These are phyloP conservation scores for Paradoxurus hermaphroditus DNA, from an alignment of 2,113 vertebrate genomes.

Conservation along the genomic window DNA sequence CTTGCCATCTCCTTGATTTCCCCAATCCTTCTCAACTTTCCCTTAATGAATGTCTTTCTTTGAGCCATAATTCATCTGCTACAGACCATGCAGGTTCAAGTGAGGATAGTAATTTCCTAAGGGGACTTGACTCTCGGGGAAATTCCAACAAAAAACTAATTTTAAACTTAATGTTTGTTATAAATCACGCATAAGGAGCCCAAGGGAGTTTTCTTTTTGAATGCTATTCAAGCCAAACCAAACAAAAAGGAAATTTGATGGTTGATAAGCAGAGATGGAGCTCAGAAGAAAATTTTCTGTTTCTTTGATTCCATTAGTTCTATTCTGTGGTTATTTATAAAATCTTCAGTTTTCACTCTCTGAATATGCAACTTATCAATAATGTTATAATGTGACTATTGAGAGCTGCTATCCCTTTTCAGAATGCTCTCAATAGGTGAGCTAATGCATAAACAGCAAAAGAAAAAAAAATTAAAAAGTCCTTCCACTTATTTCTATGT, in stretches of 20 bases:
- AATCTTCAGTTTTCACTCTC: background rate
- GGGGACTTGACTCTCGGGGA: conserved; percentile 7
- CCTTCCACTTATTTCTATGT: conserved; percentile 35
- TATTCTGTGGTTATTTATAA: background rate
- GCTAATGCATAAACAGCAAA: background rate
- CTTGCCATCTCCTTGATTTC: background rate
- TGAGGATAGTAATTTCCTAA: conserved; percentile 46
- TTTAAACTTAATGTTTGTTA: conserved; percentile 53
- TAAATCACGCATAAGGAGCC: conserved; percentile 57
- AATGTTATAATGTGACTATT: background rate
- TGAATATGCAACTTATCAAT: background rate
- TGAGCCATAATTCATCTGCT: conserved; percentile 26
- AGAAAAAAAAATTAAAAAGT: background rate
- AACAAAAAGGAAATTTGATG: conserved; percentile 15
- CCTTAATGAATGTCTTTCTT: conserved; percentile 14
- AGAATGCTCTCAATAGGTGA: background rate
- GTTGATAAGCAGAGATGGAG: background rate
- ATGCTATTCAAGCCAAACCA: background rate
- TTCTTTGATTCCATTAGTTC: background rate
- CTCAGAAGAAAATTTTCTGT: conserved; percentile 5
- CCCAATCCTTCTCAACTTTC: background rate
- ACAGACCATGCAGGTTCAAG: background rate
- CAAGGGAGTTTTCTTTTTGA: background rate
- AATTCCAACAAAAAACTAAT: conserved; percentile 46
- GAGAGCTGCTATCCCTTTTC: background rate